A percentile compares a stretch with the other conserved stretches of the same genome.
These are phyloP conservation scores for Meloidogyne floridensis DNA, from an alignment of 1,140 invertebrate species.

Conservation along the genomic window DNA sequence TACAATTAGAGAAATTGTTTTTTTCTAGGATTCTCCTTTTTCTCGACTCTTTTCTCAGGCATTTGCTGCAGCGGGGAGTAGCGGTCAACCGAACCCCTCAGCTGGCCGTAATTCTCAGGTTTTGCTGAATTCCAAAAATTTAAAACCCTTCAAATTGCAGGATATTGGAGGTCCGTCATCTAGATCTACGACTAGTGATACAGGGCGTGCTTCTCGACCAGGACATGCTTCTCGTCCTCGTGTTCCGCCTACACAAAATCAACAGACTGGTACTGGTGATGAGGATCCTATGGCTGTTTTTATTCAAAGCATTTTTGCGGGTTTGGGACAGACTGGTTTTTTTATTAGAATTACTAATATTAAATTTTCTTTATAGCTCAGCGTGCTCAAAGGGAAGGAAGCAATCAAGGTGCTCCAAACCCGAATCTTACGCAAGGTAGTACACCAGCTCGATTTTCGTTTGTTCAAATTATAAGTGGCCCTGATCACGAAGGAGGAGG, in stretches of 20 bases:
- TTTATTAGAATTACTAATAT: background rate
- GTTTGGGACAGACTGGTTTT: background rate
- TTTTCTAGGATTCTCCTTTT: background rate
- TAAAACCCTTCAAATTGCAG: background rate
- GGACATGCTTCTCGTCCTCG: background rate
- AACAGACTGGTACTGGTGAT: background rate
- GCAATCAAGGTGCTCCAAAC: background rate
- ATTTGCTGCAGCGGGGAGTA: background rate
- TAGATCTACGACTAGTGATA: background rate
- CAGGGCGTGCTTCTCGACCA: background rate
- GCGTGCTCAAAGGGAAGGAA: background rate
- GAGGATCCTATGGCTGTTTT: background rate
- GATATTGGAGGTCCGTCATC: background rate
- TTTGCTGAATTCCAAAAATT: background rate
- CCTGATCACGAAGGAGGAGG: background rate
- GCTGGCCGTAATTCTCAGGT: background rate
- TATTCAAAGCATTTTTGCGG: background rate
- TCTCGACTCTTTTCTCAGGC: background rate
- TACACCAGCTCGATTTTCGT: background rate
- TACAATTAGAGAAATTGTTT: no score
- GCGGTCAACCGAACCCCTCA: background rate
- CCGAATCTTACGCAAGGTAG: background rate
- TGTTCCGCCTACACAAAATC: background rate
- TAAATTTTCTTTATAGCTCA: background rate
- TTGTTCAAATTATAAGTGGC: background rate